Percentiles rank a stretch among this genome's conserved stretches.
These are phyloP conservation scores for Pitangus sulphuratus DNA, from an alignment of 2,797 vertebrate genomes.

Conservation along the genomic window DNA sequence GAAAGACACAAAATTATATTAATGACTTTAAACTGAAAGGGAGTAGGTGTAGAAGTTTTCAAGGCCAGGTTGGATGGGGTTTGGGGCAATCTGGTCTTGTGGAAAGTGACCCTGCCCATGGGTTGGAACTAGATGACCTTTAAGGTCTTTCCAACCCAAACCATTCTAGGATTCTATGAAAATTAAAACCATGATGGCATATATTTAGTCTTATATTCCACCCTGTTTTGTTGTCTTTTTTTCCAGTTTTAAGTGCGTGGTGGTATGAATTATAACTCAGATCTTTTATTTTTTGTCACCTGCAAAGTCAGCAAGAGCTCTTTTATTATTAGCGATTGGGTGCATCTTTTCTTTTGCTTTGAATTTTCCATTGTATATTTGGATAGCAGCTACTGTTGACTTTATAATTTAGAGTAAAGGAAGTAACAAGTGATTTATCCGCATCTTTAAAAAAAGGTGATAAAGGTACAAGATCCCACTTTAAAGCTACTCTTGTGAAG, in stretches of 20 bases:
- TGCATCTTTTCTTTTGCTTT: background rate
- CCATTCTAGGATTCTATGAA: background rate
- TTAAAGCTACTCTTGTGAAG: slow-evolving; percentile 12
- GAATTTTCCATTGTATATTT: slow-evolving; percentile 31
- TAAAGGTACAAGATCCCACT: slow-evolving; percentile 33
- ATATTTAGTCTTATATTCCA: background rate
- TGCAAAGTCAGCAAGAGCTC: background rate
- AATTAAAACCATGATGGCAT: background rate
- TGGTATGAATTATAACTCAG: background rate
- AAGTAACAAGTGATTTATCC: slow-evolving; percentile 33
- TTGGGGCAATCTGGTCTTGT: background rate
- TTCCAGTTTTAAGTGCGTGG: background rate
- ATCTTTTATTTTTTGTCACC: background rate
- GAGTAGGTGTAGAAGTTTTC: background rate
- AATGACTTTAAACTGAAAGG: background rate
- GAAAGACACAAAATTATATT: background rate
- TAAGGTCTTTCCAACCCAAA: background rate
- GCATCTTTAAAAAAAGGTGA: slow-evolving; percentile 41
- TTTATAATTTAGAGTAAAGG: slow-evolving; percentile 17
- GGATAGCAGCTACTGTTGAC: slow-evolving; percentile 8
- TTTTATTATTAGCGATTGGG: background rate
- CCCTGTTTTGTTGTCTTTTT: background rate
- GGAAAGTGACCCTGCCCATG: background rate
- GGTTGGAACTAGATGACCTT: background rate
- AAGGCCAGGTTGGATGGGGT: background rate